Evolutionary conservation across 2,888 invertebrate genomes (phyloP), one percentile per base, ranked within the genome.

Genomic region (Schizaphis graminum): DNA sequence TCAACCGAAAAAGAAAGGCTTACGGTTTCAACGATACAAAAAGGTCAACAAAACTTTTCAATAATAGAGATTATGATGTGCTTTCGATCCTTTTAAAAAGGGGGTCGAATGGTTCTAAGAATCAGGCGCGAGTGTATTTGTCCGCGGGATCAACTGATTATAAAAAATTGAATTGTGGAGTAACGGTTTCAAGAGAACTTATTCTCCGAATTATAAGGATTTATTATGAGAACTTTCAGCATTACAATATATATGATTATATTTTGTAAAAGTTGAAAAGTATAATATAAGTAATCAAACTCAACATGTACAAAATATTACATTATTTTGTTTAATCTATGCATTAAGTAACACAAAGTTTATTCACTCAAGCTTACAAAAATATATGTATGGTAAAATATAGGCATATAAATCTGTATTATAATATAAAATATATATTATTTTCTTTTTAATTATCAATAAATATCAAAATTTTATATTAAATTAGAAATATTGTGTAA

Each of bases 31-130:
- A 93, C 57, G 85, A 90, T 94, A 93, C 47, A 94, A 94, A 94
- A 94, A 94, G 94, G 94, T 94, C 94, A 94, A 94, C 94, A 94
- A 94, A 94, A 94, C 94, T 94, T 94, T 94, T 94, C 86, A 94
- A 94, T 94, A 94, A 91, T 91, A 91, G 94, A 94, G 90, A 94
- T 94, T 94, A 94, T 91, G 90, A 91, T 41, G 53, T 90, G 86
- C 47, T 91, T 85, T 89, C 91, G 86, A 94, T 94, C 94, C 94
- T 94, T 94, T 94, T 94, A 94, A 94, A 94, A 94, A 67, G 90
- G 35, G 89, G 90, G 56, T 90, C 16, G 86, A 61, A 93, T 85
- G 84, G 61, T 89, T 57, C 89, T 49, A 41, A 93, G 49, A 53
- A 88, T 87, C 87, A 16, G 35, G 85, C 84, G 89, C 89, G n/a